Evolutionary conservation across 92 coral and sea anemone genomes (phyloP).

Genomic region (Phymanthus crucifer): DNA sequence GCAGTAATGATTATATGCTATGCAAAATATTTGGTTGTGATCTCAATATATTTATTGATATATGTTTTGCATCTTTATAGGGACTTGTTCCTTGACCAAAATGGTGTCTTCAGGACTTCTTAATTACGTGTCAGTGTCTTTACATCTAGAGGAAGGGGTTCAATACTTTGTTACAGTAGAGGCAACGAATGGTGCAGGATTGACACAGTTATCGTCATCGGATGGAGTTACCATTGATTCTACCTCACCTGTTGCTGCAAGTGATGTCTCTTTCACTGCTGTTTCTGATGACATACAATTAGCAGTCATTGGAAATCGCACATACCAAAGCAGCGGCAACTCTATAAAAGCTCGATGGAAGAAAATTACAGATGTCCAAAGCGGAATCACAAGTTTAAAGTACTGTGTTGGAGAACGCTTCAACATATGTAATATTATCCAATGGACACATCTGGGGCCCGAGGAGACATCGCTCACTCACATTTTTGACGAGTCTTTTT

Average conservation of each 20-base stretch:
- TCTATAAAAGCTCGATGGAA: slow-evolving; percentile 60
- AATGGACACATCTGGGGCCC: slow-evolving; percentile 50
- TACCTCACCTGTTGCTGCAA: slow-evolving; percentile 64
- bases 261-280: slow-evolving; percentile 29
- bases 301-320: background rate
- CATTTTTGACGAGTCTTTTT: slow-evolving; percentile 55
- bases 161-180: slow-evolving; percentile 81
- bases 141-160: slow-evolving; percentile 57
- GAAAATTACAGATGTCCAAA: slow-evolving; percentile 55
- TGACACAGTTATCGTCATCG: slow-evolving; percentile 65
- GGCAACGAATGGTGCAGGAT: slow-evolving; percentile 89
- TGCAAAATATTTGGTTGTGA: background rate
- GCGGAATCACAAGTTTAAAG: slow-evolving; percentile 53
- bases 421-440: slow-evolving; percentile 49
- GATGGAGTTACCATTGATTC: slow-evolving; percentile 78
- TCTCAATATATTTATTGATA: background rate
- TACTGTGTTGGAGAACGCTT: slow-evolving; percentile 71
- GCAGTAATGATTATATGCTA: background rate
- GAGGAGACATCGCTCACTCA: slow-evolving; percentile 15
- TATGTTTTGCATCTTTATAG: slow-evolving; percentile 37
- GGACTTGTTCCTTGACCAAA: slow-evolving; percentile 61
- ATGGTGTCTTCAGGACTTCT: slow-evolving; percentile 61
- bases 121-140: slow-evolving; percentile 31
- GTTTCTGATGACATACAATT: slow-evolving; percentile 18
- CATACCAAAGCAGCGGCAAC: slow-evolving; percentile 50